Conservation (phyloP, 1,140 invertebrate genomes). For the Trachymyrmex septentrionalis region DNA sequence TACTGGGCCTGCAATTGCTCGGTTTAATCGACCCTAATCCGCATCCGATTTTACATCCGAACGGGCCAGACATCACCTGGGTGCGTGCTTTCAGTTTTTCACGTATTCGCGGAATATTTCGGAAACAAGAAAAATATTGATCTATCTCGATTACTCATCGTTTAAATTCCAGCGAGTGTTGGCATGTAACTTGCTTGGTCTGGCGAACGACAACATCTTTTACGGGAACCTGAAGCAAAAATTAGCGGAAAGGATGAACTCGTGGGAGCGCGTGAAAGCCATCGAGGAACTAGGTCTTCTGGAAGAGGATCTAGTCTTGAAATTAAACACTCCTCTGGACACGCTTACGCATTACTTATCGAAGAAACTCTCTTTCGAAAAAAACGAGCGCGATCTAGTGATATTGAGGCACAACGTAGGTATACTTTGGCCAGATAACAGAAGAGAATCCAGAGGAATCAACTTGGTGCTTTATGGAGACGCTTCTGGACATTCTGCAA, state of each 20-base stretch:
- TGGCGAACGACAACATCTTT: conserved; percentile 95
- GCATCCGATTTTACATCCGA: conserved; percentile 95
- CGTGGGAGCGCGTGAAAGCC: conserved; percentile 89
- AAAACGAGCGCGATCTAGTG: conserved; percentile 96
- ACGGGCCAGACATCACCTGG: conserved; percentile 99
- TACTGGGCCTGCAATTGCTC: conserved; percentile 94
- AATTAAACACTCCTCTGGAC: conserved; percentile 95
- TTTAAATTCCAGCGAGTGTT: conserved; percentile 90
- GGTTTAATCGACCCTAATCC: conserved; percentile 95
- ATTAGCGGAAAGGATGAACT: conserved; percentile 91
- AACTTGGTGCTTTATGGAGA: conserved; percentile 98
- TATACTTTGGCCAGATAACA: conserved; percentile 96
- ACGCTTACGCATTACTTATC: conserved; percentile 97
- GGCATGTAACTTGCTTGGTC: conserved; percentile 94
- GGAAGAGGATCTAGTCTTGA: conserved; percentile 93
- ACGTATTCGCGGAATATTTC: not conserved
- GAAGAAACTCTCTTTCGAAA: conserved; percentile 92
- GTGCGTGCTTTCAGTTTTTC: conserved; percentile 84
- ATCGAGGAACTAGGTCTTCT: conserved; percentile 96
- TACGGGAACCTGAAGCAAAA: conserved; percentile 96
- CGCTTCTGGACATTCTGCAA: conserved; percentile 94
- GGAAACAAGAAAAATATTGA: not conserved
- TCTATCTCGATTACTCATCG: not conserved
- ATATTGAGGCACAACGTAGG: conserved; percentile 97
- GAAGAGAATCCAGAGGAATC: conserved; percentile 94